Conservation (phyloP, 2,888 invertebrate species). For the Diadromus collaris region DNA sequence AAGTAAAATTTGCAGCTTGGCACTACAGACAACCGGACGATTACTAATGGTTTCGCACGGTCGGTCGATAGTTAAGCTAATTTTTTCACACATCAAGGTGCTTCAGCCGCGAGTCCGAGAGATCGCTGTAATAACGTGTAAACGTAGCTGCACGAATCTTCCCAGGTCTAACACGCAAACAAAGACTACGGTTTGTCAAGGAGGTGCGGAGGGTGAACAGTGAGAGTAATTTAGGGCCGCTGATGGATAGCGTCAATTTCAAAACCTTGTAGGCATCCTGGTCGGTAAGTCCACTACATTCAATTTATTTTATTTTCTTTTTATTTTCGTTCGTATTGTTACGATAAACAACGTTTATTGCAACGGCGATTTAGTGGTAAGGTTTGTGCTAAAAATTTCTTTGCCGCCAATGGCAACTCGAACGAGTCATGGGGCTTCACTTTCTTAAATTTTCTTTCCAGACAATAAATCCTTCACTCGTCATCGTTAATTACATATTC, state of each 20-base stretch:
- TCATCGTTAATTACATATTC: background rate
- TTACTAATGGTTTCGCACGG: conserved; percentile 38
- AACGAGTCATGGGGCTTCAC: background rate
- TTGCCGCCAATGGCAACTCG: background rate
- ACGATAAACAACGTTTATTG: background rate
- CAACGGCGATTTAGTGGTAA: background rate
- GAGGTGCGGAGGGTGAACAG: conserved; percentile 66
- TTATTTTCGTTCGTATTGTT: background rate
- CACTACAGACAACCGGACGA: conserved; percentile 49
- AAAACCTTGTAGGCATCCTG: conserved; percentile 73
- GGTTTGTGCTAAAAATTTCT: background rate
- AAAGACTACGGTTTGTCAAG: conserved; percentile 61
- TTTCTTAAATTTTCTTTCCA: background rate
- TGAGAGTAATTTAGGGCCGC: conserved; percentile 67
- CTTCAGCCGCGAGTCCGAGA: conserved; percentile 44
- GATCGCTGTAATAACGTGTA: conserved; percentile 45
- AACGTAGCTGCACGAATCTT: conserved; percentile 17
- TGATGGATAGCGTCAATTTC: conserved; percentile 73
- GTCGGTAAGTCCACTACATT: conserved; percentile 72
- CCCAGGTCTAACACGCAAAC: conserved; percentile 28
- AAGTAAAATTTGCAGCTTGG: conserved; percentile 66
- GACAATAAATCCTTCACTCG: background rate
- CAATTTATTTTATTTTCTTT: conserved; percentile 51
- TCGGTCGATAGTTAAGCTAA: conserved; percentile 46
- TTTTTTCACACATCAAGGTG: conserved; percentile 57